phyloP scores from a whole-genome alignment of 2,888 invertebrate species.

The Tetrapedia diversipes region DNA sequence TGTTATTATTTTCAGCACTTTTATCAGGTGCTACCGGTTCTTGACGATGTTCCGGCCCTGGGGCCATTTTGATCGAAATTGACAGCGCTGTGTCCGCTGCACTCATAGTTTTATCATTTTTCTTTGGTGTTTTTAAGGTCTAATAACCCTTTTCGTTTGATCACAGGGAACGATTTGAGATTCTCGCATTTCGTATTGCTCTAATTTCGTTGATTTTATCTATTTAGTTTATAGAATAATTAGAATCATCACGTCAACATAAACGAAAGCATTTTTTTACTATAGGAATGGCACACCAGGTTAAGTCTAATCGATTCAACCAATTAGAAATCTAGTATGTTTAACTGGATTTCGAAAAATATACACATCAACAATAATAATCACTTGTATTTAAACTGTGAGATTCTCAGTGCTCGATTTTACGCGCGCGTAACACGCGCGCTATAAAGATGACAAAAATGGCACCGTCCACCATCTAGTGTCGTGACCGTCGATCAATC shows the following conservation, averaged over 20 bases:
- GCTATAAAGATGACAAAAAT: constrained; percentile 61
- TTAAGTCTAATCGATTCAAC: constrained; percentile 34
- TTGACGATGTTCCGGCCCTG: constrained; percentile 90
- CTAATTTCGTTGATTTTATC: neutral
- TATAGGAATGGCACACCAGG: constrained; percentile 27
- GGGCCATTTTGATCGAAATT: constrained; percentile 87
- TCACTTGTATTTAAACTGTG: neutral
- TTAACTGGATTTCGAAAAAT: neutral
- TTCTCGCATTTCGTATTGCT: constrained; percentile 26
- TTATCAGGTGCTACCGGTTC: constrained; percentile 91
- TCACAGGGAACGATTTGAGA: constrained; percentile 21
- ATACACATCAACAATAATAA: constrained; percentile 8
- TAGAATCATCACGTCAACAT: constrained; percentile 36
- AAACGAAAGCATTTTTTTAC: constrained; percentile 44
- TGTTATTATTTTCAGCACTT: constrained; percentile 75
- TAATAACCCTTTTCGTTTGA: constrained; percentile 21
- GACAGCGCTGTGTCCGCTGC: constrained; percentile 72
- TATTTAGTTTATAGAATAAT: constrained; percentile 7
- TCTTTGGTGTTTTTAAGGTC: constrained; percentile 50
- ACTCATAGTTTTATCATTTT: constrained; percentile 63
- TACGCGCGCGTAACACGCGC: constrained; percentile 55
- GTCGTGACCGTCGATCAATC: constrained; percentile 48
- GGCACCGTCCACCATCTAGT: constrained; percentile 62
- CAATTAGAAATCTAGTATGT: constrained; percentile 16
- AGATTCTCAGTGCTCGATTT: constrained; percentile 36